These are phyloP conservation scores for Ochropleura plecta DNA, from an alignment of 2,888 invertebrate genomes.

Conservation along the genomic window DNA sequence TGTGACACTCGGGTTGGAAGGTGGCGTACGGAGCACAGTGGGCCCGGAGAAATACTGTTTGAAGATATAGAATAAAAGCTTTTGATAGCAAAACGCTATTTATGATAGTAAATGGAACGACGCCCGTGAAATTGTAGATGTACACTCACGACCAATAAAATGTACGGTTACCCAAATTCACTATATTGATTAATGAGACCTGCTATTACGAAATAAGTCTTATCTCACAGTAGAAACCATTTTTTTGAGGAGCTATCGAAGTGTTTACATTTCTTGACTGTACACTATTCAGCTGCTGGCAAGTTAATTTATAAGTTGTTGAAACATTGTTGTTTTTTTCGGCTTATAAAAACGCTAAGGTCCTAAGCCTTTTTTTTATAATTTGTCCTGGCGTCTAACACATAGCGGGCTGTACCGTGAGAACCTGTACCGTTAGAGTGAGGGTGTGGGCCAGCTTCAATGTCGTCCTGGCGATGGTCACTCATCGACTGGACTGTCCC, in stretches of 20 bases:
- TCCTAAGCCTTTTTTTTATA: neutral
- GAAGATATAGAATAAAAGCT: neutral
- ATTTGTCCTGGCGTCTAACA: neutral
- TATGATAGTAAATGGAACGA: neutral
- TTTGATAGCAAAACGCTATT: neutral
- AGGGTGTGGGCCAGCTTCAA: too few relatives aligned
- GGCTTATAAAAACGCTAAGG: neutral
- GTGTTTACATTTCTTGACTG: too few relatives aligned
- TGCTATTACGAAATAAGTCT: too few relatives aligned
- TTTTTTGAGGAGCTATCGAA: too few relatives aligned
- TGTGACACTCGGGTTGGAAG: slow-evolving; percentile 26
- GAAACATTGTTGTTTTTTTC: neutral
- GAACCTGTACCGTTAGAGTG: too few relatives aligned
- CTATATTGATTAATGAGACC: too few relatives aligned
- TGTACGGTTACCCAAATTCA: too few relatives aligned
- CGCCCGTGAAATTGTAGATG: neutral
- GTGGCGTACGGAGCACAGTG: neutral
- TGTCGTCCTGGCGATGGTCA: too few relatives aligned
- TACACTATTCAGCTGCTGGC: neutral
- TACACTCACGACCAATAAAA: neutral
- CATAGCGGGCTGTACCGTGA: neutral
- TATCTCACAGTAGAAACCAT: too few relatives aligned
- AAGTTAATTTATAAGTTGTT: neutral
- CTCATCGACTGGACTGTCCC: too few relatives aligned
- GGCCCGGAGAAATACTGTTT: neutral